These are phyloP conservation scores for Synergus gifuensis DNA, from an alignment of 2,888 invertebrate species.

Conservation along the genomic window DNA sequence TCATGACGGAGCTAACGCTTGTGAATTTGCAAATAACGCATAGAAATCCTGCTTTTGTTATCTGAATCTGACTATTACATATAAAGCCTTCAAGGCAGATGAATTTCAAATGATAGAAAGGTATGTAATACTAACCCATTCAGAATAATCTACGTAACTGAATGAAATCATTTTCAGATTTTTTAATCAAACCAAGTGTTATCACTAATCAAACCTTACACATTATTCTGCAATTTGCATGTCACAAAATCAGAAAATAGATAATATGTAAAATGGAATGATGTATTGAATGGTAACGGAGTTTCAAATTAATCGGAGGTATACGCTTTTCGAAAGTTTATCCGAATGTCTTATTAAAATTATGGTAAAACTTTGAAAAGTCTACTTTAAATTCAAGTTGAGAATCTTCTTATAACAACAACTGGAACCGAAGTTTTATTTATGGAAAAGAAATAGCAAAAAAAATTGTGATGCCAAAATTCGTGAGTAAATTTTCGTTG, in stretches of 20 bases:
- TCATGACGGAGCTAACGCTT: slow-evolving; percentile 1
- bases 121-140: not conserved
- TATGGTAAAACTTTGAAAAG: not conserved
- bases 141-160: not conserved
- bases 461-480: not conserved
- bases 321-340: not conserved
- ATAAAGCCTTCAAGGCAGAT: not conserved
- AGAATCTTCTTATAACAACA: not conserved
- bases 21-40: slow-evolving; percentile 27
- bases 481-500: slow-evolving; percentile 22
- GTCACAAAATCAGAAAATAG: not conserved
- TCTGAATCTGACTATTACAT: slow-evolving; percentile 22
- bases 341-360: too few species aligned
- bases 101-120: not conserved
- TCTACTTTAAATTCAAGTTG: not conserved
- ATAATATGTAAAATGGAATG: not conserved
- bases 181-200: not conserved
- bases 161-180: not conserved
- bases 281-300: not conserved
- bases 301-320: too few species aligned
- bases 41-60: slow-evolving; percentile 17
- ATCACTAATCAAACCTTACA: not conserved
- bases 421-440: not conserved
- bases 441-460: not conserved
- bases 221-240: not conserved